Base-by-base conservation (phyloP, 1,140 invertebrate species). In the Spodoptera frugiperda region DNA sequence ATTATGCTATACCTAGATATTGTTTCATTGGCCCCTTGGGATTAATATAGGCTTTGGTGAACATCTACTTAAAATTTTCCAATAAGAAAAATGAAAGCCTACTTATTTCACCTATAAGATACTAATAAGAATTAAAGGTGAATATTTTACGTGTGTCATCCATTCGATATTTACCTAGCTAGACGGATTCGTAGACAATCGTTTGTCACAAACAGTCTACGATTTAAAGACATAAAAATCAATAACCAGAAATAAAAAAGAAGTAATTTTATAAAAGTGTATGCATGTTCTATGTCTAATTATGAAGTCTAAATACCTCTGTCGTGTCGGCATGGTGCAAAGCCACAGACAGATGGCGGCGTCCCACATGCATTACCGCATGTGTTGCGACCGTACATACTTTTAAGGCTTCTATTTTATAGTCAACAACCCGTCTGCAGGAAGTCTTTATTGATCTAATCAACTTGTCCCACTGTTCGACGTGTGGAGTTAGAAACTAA, bases 381-480 rank as follows among this genome's bases (percentile, higher is more conserved):
- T 74, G 63, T 78, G 72, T 76, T 63, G 67, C 48, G 53, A 72
- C 73, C 30, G 57, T 68, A 68, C 70, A 19, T 21, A 79, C 63
- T 77, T 82, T 73, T 79, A 82, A 77, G 80, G 80, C 80, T 82
- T 82, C 80, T 78, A 72, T 79, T 82, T 82, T 71, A 67, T 67
- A 51, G 54, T 65, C 17, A 67, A 70, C 65, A 55, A 57, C 57
- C 44, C 61, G 54, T 48, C 71, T 55, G 68, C 57, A 70, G 76
- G 71, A 78, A 71, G 48, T 75, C 61, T 79, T 65, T 46, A 73
- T 73, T 73, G 71, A 73, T 73, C 71, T 73, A 73, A 73, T 61
- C 71, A 73, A 73, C 71, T 61, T 73, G 55, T 59, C 55, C 44
- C 46, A 61, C 71, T 25, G 33, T 73, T 48, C 55, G 55, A 48